Evolutionary conservation across 2,113 vertebrate species (phyloP), one percentile per base, ranked within the genome.

Genomic region (Dromiciops gliroides): DNA sequence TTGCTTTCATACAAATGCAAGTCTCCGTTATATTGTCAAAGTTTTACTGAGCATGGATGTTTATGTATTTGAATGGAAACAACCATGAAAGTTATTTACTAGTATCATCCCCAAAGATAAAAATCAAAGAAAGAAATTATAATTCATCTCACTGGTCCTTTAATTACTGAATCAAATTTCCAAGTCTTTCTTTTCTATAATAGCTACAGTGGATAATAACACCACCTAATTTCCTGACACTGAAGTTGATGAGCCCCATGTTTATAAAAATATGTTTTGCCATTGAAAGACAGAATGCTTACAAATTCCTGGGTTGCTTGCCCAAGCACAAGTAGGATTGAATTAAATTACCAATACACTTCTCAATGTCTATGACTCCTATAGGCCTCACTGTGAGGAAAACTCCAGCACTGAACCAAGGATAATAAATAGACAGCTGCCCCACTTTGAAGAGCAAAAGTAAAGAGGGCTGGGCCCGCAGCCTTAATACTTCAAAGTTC

Each of bases 101-200:
- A 50, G 56, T 26, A 44, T 50, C 9, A 94, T 48, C 3, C 7
- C 48, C 37, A 91, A 14, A 28, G 28, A 8, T 23, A 49, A 67
- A 67, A 3, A 49, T 37, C 44, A 31, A 16, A 75, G 48, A 95
- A n/a, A 52, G 37, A 83, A 44, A 44, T 47, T 93, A 5, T 51
- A 89, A 48, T 67, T 91, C 6, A 31, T 95, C 92, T 93, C 49
- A 7, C 52, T 95, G 94, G 95, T 95, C 91, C 48, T 75, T 94
- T 88, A 51, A 48, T 14, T 97, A 49, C 8, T 94, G 89, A 91
- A 50, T 44, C 51, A 94, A 52, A 56, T 95, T 97, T 96, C 88
- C 24, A 96, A 51, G 90, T 83, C 51, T 95, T 97, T 97, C 92
- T 7, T 83, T 83, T 83, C 67, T 6, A 44, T 83, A 44, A 44